Evolutionary conservation across 2,113 vertebrate genomes (phyloP).

Genomic region (Etia nguti): DNA sequence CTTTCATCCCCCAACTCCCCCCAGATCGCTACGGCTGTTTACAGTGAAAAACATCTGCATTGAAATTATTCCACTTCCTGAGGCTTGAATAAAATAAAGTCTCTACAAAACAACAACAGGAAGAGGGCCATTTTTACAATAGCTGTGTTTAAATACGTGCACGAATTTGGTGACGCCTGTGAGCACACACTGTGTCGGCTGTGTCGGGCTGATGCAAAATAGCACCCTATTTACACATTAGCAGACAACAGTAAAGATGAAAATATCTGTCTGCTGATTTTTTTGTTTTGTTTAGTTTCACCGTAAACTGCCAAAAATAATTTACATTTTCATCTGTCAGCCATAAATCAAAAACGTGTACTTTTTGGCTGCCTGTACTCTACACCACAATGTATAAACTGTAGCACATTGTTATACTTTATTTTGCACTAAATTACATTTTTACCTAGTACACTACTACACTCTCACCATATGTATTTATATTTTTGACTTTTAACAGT

Average conservation of each 20-base stretch:
- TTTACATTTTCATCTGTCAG: not conserved
- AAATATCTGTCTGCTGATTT: not conserved
- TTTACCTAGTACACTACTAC: not conserved
- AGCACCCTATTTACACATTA: slow-evolving; percentile 47
- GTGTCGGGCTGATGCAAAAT: slow-evolving; percentile 27
- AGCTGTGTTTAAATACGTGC: slow-evolving; percentile 69
- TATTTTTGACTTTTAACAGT: not conserved
- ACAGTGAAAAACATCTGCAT: slow-evolving; percentile 81
- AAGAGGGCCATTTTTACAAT: slow-evolving; percentile 77
- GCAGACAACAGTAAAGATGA: slow-evolving; percentile 1
- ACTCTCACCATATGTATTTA: accelerated
- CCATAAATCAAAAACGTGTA: not conserved
- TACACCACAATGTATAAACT: not conserved
- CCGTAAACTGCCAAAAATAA: not conserved
- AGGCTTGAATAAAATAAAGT: slow-evolving; percentile 76
- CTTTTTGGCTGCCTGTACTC: not conserved
- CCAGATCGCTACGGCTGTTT: slow-evolving; percentile 64
- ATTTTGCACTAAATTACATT: not conserved
- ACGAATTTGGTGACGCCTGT: slow-evolving; percentile 55
- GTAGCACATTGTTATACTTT: not conserved
- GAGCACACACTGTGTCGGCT: slow-evolving; percentile 46
- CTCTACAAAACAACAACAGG: slow-evolving; percentile 78
- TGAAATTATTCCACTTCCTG: slow-evolving; percentile 78
- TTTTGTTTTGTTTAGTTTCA: not conserved
- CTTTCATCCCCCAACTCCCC: slow-evolving; percentile 40